Evolutionary conservation across 2,888 invertebrate genomes (phyloP), one percentile per base, ranked within the genome.

Genomic region (Caenorhabditis sp.): DNA sequence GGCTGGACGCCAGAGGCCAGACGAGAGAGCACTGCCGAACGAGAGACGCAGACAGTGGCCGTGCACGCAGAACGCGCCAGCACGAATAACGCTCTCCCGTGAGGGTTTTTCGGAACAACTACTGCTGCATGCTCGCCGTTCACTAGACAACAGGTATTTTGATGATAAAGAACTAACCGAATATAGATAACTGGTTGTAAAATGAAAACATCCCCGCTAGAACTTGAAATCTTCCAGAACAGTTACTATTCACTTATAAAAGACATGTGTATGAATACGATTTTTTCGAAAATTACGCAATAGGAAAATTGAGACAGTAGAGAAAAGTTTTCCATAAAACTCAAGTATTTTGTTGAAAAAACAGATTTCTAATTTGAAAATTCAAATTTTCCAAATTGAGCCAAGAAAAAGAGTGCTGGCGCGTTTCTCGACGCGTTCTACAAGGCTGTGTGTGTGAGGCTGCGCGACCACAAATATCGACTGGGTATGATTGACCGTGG

Each of bases 21-120:
- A 22, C 9, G 58, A 65, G 80, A 44, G 58, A 65, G 62, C 18
- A 44, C 18, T 18, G 37, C 6, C 28, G 53, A 35, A 1, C 6
- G 50, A 53, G 74, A 64, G 69, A 61, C 68, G 53, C 64, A 80
- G 74, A 51, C 32, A 15, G 15, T 6, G 47, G 50, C 67, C 50
- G 60, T 53, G 80, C 74, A 74, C 80, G 62, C 22, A 40, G 64
- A 74, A 74, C 61, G 65, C 74, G 80, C 56, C 74, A 80, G 64
- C 62, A 55, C 56, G 35, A 3, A 50, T n/a, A 18, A 37, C 64
- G 8, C 22, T 53, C 20, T 35, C 61, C 37, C 61, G 24, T 26
- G 28, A 15, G 61, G 37, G 15, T n/a, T 20, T 40, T 8, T 15
- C n/a, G n/a, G 37, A 37, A 9, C 47, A 32, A 32, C 51, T 51